Evolutionary conservation across 2,888 invertebrate genomes (phyloP), one percentile per base, ranked within the genome.

Genomic region (Drosophila algonquin): DNA sequence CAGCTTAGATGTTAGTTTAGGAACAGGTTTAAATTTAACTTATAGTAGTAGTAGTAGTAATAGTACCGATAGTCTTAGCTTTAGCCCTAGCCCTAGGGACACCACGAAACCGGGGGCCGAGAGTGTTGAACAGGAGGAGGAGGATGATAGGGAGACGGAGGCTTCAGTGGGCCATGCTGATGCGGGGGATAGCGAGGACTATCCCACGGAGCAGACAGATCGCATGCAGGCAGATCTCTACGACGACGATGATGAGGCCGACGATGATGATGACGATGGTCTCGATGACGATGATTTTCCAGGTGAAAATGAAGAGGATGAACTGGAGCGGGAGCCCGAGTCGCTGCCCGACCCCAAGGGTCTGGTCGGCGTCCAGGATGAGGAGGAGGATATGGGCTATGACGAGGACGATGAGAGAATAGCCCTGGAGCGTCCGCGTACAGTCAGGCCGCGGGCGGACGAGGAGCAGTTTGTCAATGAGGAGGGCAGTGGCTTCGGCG

Each of bases 1-100:
- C 90, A 92, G 92, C 90, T 91, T 91, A 91, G 91, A 91, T 91
- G 88, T 91, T 91, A 91, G 90, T 87, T 86, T 91, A 91, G 89
- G 89, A 80, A 85, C 84, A 84, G 74, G 82, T 71, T 86, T 86
- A 89, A 86, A 85, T 78, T 67, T 89, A 89, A 89, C 78, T 70
- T 60, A 86, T 83, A 89, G 73, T 81, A 89, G 70, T 79, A 87
- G 76, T 82, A 87, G 76, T 82, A 86, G 77, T 81, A 87, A 75
- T 75, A 87, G 79, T 71, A 90, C 77, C 80, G 77, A 72, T 77
- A 85, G 81, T 76, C 79, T 72, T 81, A 88, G 84, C 70, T 74
- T 72, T 77, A 90, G 77, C 68, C 70, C 58, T 71, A 83, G 60
- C 68, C 70, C 58, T 71, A 83, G 60, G 80, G 62, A 73, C 70